Base-by-base conservation (phyloP, 2,113 vertebrate species). In the Oriolus oriolus region DNA sequence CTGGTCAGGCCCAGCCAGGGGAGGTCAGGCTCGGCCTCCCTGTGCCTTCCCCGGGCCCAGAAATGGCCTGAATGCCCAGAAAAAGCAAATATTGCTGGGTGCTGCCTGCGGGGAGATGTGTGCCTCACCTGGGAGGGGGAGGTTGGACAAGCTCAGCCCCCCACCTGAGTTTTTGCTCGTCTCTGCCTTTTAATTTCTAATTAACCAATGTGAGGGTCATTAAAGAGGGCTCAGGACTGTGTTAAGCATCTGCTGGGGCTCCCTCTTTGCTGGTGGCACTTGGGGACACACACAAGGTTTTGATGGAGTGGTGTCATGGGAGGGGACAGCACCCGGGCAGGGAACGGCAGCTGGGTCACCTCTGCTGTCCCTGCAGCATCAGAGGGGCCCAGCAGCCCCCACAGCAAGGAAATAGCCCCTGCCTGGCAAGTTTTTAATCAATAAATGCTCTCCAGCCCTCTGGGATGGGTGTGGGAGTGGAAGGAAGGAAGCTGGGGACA, bases 191-290 rank as follows among this genome's bases (percentile, higher is more conserved):
- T 41, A 17, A 60, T n/a, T 30, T 16, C 71, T 35, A 3, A 54
- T 57, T 30, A 68, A 41, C 12, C 5, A 8, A 2, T 0, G 27
- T 0, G 18, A 53, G 39, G 11, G 27, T 2, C 44, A 8, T 14
- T 10, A 12, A 6, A 23, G 49, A 35, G 56, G 70, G 22, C 27
- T 21, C 5, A 1, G 0, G 8, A 1, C 9, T 3, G 26, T 1
- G 0, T 6, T 12, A 1, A 61, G 39, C n/a, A 10, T 0, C 82
- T 24, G 37, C 69, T 16, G 59, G 15, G 42, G 33, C 41, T 86
- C 39, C 33, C 8, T 4, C 21, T 2, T 6, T 13, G 71, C 66
- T 23, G 86, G 9, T 22, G 45, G 45, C 8, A 6, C 59, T 54
- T 54, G 77, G 71, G 70, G 71, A 39, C 56, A 39, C 37, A 9